phyloP scores from a whole-genome alignment of 2,113 vertebrate genomes.

The Vombatus ursinus region DNA sequence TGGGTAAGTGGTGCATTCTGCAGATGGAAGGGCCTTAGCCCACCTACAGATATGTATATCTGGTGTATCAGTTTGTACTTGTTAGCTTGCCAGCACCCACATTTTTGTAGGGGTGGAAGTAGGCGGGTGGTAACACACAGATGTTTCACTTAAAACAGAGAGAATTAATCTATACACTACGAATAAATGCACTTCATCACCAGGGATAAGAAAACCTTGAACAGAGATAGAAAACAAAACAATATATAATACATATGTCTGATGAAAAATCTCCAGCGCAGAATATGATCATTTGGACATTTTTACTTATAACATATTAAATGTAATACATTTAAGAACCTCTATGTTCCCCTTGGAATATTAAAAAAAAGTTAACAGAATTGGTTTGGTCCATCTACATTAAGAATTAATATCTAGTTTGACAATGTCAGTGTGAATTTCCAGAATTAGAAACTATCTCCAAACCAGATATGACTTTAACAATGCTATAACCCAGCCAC shows the following conservation, averaged over 20 bases:
- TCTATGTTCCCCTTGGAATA: neutral
- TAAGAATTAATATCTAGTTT: constrained; percentile 3
- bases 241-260: neutral
- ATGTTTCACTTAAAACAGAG: constrained; percentile 65
- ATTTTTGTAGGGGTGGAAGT: constrained; percentile 52
- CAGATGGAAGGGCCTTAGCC: constrained; percentile 40
- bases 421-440: neutral
- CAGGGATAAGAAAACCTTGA: constrained; percentile 40
- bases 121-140: constrained; percentile 51
- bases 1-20: neutral
- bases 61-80: constrained; percentile 52
- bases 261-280: neutral
- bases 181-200: constrained; percentile 30
- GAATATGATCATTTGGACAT: constrained; percentile 30
- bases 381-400: constrained; percentile 37
- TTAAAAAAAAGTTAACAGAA: neutral
- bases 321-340: neutral
- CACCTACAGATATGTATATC: constrained; percentile 27
- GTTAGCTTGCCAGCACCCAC: constrained; percentile 50
- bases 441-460: neutral
- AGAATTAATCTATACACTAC: constrained; percentile 26
- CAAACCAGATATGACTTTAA: neutral
- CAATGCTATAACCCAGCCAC: neutral
- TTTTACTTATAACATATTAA: constrained; percentile 3
- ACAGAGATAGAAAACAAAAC: neutral